Evolutionary conservation across 2,113 vertebrate genomes (phyloP).

Genomic region (Colaptes auratus): DNA sequence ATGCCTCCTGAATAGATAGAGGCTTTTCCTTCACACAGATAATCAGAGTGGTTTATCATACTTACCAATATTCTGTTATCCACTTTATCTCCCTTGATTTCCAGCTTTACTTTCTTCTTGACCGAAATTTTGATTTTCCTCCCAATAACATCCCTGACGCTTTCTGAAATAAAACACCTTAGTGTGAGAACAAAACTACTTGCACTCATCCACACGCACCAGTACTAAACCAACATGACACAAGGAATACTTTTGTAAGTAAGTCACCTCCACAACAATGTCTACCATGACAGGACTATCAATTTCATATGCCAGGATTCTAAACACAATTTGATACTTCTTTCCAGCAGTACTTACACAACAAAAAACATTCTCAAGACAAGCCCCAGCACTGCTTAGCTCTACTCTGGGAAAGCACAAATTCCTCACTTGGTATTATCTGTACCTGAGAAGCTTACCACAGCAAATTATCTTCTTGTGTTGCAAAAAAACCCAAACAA

Average conservation of each 20-base stretch:
- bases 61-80: constrained; percentile 97
- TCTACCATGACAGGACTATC: not conserved
- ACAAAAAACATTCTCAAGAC: constrained; percentile 30
- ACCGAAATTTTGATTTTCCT: constrained; percentile 92
- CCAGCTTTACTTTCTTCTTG: constrained; percentile 94
- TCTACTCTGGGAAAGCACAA: not conserved
- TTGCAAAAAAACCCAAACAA: not conserved
- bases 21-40: not conserved
- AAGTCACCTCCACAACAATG: not conserved
- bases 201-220: not conserved
- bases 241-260: not conserved
- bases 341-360: not conserved
- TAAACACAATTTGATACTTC: not conserved
- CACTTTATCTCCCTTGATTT: constrained; percentile 94
- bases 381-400: not conserved
- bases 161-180: constrained; percentile 81
- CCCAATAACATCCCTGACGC: constrained; percentile 92
- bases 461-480: not conserved
- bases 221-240: not conserved
- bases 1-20: not conserved
- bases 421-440: not conserved
- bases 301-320: not conserved
- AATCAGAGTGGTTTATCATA: not conserved
- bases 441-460: not conserved
- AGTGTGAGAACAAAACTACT: not conserved